Conservation (phyloP, 2,113 vertebrate species). For the Nyctibius bracteatus region DNA sequence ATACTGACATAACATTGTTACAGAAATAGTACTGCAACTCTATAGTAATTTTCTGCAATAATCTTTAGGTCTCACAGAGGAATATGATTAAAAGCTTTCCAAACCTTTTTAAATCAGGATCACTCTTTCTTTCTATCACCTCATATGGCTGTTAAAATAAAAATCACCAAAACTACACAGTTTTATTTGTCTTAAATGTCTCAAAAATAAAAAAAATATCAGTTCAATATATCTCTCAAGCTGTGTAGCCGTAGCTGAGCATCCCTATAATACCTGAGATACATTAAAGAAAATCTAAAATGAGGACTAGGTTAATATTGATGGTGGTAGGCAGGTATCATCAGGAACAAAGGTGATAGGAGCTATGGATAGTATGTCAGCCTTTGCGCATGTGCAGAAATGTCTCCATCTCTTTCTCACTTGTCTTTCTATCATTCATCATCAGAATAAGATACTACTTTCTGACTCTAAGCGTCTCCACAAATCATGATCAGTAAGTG, state of each 20-base stretch:
- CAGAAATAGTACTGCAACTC: not conserved
- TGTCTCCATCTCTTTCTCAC: not conserved
- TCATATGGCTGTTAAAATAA: not conserved
- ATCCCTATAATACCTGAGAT: not conserved
- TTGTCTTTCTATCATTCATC: not conserved
- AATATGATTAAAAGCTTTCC: not conserved
- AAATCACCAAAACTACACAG: rapidly evolving
- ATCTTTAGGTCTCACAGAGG: not conserved
- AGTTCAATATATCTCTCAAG: not conserved
- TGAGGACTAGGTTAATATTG: not conserved
- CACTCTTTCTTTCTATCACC: not conserved
- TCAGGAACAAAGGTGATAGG: rapidly evolving
- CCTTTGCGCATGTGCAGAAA: not conserved
- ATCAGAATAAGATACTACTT: not conserved
- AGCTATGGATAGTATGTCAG: not conserved
- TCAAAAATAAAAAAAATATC: not conserved
- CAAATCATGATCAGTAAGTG: not conserved
- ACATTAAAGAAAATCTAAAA: not conserved
- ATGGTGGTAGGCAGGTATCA: not conserved
- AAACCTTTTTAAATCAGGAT: not conserved
- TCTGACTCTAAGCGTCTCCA: not conserved
- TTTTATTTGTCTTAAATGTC: not conserved
- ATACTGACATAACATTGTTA: not conserved
- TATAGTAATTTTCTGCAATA: not conserved
- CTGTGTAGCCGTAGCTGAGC: not conserved